These are phyloP conservation scores for Drosophila nigrodunni DNA, from an alignment of 1,140 invertebrate species.

Conservation along the genomic window DNA sequence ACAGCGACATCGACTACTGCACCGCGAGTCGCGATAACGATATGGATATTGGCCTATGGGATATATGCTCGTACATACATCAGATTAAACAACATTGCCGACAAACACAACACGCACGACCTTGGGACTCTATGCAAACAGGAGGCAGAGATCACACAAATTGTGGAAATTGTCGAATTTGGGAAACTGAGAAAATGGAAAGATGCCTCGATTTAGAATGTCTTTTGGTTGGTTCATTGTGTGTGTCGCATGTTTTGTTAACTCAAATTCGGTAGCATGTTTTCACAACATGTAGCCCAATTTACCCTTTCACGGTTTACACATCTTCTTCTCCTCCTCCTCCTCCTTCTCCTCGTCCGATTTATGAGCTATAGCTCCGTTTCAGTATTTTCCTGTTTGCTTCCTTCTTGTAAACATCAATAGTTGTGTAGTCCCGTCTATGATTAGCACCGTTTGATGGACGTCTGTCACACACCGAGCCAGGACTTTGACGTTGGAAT, in stretches of 20 bases:
- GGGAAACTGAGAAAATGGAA: neutral
- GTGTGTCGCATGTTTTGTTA: slow-evolving; percentile 72
- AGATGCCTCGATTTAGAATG: neutral
- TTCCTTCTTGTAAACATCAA: slow-evolving; percentile 7
- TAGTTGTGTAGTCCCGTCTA: slow-evolving; percentile 32
- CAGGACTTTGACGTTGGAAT: slow-evolving; percentile 1
- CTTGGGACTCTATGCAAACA: slow-evolving; percentile 46
- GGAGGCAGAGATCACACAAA: slow-evolving; percentile 15
- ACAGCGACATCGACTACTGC: slow-evolving; percentile 27
- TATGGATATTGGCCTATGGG: slow-evolving; percentile 40
- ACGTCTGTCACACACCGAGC: slow-evolving; percentile 24
- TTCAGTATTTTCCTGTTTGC: neutral
- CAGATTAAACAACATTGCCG: slow-evolving; percentile 72
- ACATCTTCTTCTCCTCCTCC: slow-evolving; percentile 27
- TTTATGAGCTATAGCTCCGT: no score
- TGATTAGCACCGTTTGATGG: slow-evolving; percentile 41
- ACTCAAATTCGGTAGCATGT: slow-evolving; percentile 79
- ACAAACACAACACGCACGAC: slow-evolving; percentile 41
- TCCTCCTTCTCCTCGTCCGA: neutral
- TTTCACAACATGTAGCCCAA: slow-evolving; percentile 81
- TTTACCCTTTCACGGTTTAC: slow-evolving; percentile 78
- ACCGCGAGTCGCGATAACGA: slow-evolving; percentile 52
- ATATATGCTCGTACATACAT: slow-evolving; percentile 2
- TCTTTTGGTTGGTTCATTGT: neutral
- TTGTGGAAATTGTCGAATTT: neutral